These are phyloP conservation scores for Gambelia wislizenii DNA, from an alignment of 2,797 vertebrate genomes.

Conservation along the genomic window DNA sequence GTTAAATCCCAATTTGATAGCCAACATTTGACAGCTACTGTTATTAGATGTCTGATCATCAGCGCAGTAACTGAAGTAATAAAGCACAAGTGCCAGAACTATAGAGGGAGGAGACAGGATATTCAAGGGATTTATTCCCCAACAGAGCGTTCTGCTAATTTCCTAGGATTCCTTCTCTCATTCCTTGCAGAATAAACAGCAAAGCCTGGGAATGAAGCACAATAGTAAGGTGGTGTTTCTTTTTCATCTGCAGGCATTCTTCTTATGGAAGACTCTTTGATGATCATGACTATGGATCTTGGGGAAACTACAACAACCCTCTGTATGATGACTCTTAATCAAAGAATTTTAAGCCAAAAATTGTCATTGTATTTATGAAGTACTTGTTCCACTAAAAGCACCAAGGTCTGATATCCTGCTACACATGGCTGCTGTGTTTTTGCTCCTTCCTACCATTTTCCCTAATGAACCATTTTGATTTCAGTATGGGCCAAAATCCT, in stretches of 20 bases:
- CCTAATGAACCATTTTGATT: conserved; percentile 9
- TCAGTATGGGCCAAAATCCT: conserved; percentile 19
- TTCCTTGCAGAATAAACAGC: background rate
- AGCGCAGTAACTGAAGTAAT: background rate
- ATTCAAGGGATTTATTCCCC: background rate
- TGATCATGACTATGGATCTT: conserved; percentile 77
- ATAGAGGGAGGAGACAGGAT: background rate
- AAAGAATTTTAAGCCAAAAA: conserved; percentile 30
- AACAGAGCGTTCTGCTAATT: too few relatives aligned
- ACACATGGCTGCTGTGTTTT: conserved; percentile 44
- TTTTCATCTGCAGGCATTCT: conserved; percentile 76
- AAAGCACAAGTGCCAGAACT: background rate
- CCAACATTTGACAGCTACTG: background rate
- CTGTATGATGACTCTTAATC: conserved; percentile 87
- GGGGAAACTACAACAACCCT: conserved; percentile 91
- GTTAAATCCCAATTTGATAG: background rate
- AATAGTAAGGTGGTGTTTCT: background rate
- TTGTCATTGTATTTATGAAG: conserved; percentile 74
- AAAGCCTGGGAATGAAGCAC: background rate
- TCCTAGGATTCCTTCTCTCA: too few relatives aligned
- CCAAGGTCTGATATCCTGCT: conserved; percentile 47
- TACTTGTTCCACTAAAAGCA: conserved; percentile 70
- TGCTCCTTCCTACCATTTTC: conserved; percentile 35
- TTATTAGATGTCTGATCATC: background rate
- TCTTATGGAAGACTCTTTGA: conserved; percentile 88